phyloP scores from a whole-genome alignment of 2,797 vertebrate genomes.

The Enteromius thamalakanensis region DNA sequence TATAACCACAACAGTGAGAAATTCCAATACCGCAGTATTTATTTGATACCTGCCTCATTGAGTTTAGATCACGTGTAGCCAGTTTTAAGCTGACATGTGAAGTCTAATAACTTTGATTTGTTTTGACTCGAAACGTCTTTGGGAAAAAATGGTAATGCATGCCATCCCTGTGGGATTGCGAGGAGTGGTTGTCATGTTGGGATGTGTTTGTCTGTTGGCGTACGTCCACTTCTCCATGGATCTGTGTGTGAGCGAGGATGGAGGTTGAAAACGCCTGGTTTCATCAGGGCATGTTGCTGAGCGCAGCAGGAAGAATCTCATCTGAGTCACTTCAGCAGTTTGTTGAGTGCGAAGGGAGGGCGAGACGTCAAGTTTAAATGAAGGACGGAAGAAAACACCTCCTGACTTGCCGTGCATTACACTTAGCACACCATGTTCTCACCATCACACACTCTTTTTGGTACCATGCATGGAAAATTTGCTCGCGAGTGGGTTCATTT shows the following conservation, averaged over 20 bases:
- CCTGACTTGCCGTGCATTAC: conserved; percentile 7
- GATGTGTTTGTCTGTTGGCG: conserved; percentile 18
- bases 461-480: neutral
- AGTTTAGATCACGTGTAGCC: neutral
- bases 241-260: neutral
- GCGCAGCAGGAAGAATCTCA: conserved; percentile 34
- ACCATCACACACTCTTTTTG: neutral
- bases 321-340: conserved; percentile 39
- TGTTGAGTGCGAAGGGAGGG: conserved; percentile 22
- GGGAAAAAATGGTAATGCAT: neutral
- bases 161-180: neutral
- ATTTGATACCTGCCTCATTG: neutral
- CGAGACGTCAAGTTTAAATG: conserved; percentile 23
- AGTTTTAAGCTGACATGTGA: neutral
- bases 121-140: conserved; percentile 23
- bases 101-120: neutral
- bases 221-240: neutral
- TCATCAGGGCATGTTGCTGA: conserved; percentile 21
- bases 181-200: conserved; percentile 37
- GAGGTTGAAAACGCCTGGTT: conserved; percentile 18
- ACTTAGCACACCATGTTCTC: conserved; percentile 16
- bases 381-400: conserved; percentile 24
- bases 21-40: conserved; percentile 2
- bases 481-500: neutral
- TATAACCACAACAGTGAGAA: too few species aligned